Evolutionary conservation across 2,113 vertebrate genomes (phyloP), one percentile per base, ranked within the genome.

Genomic region (Colius striatus): DNA sequence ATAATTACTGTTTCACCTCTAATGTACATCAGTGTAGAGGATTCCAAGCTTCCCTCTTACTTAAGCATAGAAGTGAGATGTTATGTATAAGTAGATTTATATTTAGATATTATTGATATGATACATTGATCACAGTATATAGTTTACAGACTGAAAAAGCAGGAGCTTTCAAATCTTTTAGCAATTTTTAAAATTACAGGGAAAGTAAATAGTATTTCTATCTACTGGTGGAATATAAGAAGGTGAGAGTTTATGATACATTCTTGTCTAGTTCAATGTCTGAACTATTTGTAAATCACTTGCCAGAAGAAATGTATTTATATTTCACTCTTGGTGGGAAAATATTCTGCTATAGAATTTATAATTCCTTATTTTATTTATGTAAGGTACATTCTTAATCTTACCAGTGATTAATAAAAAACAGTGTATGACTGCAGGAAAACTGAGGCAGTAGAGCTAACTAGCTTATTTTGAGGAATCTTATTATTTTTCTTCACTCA

Each of bases 281-380:
- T 72, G 67, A 95, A 57, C 58, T 82, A 78, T 70, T 92, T 26
- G 75, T 92, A 87, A 92, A 90, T 77, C 60, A 30, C 22, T 92
- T 86, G 43, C 34, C 41, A 67, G 48, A 8, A 87, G 50, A 65
- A 77, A 72, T 45, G 16, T n/a, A 18, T 61, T 82, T 82, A 72
- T 74, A 36, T 70, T 90, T 94, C 61, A 65, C 8, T 77, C 47
- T 43, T 73, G 16, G 21, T 55, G 21, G 32, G 36, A 91, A 82
- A 89, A 72, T 3, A 58, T 41, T 77, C 71, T 87, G 1, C 36
- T 74, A 13, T 8, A 58, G n/a, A 90, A 66, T 62, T 73, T 67
- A 30, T 62, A 85, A 27, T 27, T 58, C 11, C 5, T 89, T 73
- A 11, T 47, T 66, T 48, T 36, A 81, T 41, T 79, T 34, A 29